These are phyloP conservation scores for Alouatta palliata DNA, from an alignment of 2,113 vertebrate species.

Conservation along the genomic window DNA sequence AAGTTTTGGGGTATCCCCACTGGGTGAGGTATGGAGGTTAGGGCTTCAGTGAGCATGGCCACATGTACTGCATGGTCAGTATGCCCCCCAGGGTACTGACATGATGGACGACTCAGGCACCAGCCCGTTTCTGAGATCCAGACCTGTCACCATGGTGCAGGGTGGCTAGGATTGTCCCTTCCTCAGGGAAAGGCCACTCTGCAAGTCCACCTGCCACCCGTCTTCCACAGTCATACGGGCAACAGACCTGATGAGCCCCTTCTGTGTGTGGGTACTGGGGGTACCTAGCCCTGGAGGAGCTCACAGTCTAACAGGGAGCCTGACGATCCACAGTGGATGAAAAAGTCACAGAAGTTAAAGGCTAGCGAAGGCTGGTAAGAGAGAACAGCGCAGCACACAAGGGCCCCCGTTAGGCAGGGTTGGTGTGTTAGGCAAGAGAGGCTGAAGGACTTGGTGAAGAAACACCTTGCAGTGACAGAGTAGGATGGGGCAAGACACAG, in stretches of 20 bases:
- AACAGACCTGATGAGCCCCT: not conserved
- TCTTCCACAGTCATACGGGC: fast-evolving
- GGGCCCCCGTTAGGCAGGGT: fast-evolving
- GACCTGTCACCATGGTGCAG: not conserved
- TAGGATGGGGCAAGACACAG: not conserved
- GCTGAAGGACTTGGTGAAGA: not conserved
- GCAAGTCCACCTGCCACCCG: not conserved
- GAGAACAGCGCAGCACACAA: fast-evolving
- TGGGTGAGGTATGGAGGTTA: not conserved
- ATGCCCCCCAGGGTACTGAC: not conserved
- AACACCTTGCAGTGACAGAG: not conserved
- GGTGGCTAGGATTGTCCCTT: not conserved
- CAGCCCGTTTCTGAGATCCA: not conserved
- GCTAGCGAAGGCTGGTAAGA: fast-evolving
- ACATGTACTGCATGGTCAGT: fast-evolving
- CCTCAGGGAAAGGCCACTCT: not conserved
- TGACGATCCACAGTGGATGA: not conserved
- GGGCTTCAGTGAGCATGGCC: not conserved
- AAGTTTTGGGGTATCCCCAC: not conserved
- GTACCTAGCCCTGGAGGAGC: no score
- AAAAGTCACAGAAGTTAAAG: not conserved
- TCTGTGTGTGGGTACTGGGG: fast-evolving
- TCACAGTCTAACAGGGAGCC: fast-evolving
- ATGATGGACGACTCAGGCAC: not conserved
- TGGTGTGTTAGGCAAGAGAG: not conserved